Percentiles rank a stretch among this genome's conserved stretches.
Evolutionary conservation across 2,113 vertebrate species (phyloP).

Genomic region (Polyodon spathula): DNA sequence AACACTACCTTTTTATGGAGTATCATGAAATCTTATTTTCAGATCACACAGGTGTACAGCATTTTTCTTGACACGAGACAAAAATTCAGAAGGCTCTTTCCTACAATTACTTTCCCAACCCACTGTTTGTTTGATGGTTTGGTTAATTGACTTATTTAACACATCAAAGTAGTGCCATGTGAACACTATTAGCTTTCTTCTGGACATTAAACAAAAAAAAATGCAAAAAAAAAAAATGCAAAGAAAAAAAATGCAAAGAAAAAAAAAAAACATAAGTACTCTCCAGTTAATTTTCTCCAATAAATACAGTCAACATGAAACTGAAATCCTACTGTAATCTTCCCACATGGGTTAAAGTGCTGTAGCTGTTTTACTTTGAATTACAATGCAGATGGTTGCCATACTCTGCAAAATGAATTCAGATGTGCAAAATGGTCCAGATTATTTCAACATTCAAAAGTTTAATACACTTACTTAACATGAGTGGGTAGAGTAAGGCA

Average conservation of each 20-base stretch:
- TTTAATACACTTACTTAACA: constrained; percentile 40
- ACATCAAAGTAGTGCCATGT: constrained; percentile 64
- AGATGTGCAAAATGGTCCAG: constrained; percentile 69
- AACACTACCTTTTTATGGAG: constrained; percentile 34
- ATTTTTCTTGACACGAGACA: constrained; percentile 53
- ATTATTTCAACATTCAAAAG: constrained; percentile 69
- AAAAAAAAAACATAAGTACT: constrained; percentile 60
- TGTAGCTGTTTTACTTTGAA: constrained; percentile 53
- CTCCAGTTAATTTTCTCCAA: constrained; percentile 66
- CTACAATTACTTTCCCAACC: constrained; percentile 58
- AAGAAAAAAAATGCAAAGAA: constrained; percentile 50
- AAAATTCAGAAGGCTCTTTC: constrained; percentile 49
- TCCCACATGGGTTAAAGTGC: constrained; percentile 41
- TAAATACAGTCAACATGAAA: constrained; percentile 62
- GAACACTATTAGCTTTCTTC: constrained; percentile 61
- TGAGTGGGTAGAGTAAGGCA: constrained; percentile 26
- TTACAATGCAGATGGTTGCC: constrained; percentile 69
- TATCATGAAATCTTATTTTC: constrained; percentile 51
- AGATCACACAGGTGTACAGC: constrained; percentile 59
- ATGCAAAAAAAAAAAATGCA: constrained; percentile 44
- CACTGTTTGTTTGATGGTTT: constrained; percentile 57
- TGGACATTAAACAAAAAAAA: constrained; percentile 40
- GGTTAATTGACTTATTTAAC: constrained; percentile 62
- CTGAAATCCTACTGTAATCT: constrained; percentile 67
- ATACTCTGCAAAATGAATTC: constrained; percentile 70